A percentile compares a stretch with the other conserved stretches of the same genome.
Conservation (phyloP, 2,888 invertebrate species). For the Cheilosia grossa region DNA sequence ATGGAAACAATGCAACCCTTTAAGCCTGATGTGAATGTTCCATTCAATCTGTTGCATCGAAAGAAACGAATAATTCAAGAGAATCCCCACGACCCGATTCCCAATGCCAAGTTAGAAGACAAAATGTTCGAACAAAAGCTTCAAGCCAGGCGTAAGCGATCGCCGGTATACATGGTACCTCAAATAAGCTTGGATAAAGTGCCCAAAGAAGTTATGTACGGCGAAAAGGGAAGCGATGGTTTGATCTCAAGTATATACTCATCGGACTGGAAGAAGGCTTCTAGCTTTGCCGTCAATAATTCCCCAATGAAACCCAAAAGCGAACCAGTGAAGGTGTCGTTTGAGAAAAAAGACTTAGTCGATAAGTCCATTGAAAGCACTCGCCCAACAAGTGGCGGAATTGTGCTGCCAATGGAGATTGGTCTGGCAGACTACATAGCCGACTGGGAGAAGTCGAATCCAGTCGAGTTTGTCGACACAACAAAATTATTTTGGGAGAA, state of each 20-base stretch:
- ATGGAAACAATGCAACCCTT: conserved; percentile 69
- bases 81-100: conserved; percentile 65
- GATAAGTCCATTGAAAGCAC: conserved; percentile 37
- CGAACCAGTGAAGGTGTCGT: not conserved
- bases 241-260: conserved; percentile 74
- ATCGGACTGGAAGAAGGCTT: conserved; percentile 74
- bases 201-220: conserved; percentile 72
- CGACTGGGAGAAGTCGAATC: conserved; percentile 65
- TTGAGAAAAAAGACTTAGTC: conserved; percentile 40
- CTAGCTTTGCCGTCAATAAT: conserved; percentile 21
- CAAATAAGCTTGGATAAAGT: conserved; percentile 74
- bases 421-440: conserved; percentile 54
- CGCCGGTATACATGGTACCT: conserved; percentile 70
- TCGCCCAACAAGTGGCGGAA: not conserved
- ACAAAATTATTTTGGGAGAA: conserved; percentile 69
- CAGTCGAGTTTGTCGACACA: conserved; percentile 67
- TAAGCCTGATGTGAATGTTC: conserved; percentile 61
- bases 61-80: conserved; percentile 59
- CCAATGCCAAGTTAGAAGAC: conserved; percentile 55
- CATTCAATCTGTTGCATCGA: conserved; percentile 69
- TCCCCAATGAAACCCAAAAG: conserved; percentile 43
- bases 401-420: conserved; percentile 43
- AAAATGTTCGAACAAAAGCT: conserved; percentile 66
- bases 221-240: conserved; percentile 42
- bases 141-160: conserved; percentile 61